Evolutionary conservation across 2,888 invertebrate genomes (phyloP).

Genomic region (Drosophila nr. fundita): DNA sequence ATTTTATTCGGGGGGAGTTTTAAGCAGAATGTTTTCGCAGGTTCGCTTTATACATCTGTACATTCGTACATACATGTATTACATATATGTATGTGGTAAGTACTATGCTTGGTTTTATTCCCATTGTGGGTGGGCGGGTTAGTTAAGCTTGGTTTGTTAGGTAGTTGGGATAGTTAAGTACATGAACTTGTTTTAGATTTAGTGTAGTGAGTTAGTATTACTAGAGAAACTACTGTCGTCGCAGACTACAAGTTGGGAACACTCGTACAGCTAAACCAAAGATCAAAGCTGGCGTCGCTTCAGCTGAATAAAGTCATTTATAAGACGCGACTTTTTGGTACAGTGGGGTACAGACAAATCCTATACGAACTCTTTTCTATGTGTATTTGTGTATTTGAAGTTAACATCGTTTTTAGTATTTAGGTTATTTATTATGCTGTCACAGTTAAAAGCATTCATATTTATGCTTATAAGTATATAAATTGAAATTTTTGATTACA

Average conservation of each 20-base stretch:
- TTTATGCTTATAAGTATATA: slow-evolving; percentile 36
- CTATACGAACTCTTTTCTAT: not conserved
- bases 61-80: not conserved
- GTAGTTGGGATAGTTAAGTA: slow-evolving; percentile 30
- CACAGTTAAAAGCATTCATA: slow-evolving; percentile 32
- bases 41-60: slow-evolving; percentile 30
- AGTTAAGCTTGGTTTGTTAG: slow-evolving; percentile 24
- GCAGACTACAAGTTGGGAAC: slow-evolving; percentile 1
- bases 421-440: slow-evolving; percentile 3
- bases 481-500: slow-evolving; percentile 24
- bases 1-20: slow-evolving; percentile 77
- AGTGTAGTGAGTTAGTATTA: not conserved
- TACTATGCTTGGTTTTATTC: slow-evolving; percentile 6
- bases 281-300: not conserved
- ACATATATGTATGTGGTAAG: slow-evolving; percentile 2
- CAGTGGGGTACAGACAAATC: not conserved
- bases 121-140: slow-evolving; percentile 30
- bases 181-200: slow-evolving; percentile 4
- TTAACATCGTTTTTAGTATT: not conserved
- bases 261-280: not conserved
- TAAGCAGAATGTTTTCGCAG: slow-evolving; percentile 69
- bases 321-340: not conserved
- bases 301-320: not conserved
- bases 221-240: not conserved
- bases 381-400: not conserved